Conservation (phyloP, 2,797 vertebrate species). For the Tragelaphus eurycerus region DNA sequence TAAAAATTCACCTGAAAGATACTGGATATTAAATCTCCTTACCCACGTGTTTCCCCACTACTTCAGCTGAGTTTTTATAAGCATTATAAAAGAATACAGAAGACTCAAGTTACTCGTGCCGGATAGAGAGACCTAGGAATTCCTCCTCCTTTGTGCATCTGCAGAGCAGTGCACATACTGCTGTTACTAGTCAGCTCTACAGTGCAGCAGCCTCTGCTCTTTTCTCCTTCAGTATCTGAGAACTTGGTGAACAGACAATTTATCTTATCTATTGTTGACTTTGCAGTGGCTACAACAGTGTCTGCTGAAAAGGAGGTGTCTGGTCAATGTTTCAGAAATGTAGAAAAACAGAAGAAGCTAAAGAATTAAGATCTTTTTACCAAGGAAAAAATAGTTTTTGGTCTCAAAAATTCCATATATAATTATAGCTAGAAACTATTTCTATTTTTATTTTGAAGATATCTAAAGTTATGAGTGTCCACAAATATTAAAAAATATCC, state of each 20-base stretch:
- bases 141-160: not conserved
- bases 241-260: not conserved
- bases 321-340: not conserved
- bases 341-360: not conserved
- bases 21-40: not conserved
- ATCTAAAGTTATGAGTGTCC: not conserved
- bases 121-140: not conserved
- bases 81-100: not conserved
- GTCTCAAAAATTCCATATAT: not conserved
- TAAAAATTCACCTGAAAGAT: not conserved
- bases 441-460: constrained; percentile 36
- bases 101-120: not conserved
- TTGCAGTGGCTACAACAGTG: not conserved
- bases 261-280: not conserved
- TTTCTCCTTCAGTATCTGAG: not conserved
- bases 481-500: not conserved
- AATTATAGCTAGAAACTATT: not conserved
- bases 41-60: not conserved
- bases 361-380: not conserved
- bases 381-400: not conserved
- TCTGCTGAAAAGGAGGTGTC: not conserved
- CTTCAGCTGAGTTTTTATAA: not conserved
- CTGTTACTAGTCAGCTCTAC: not conserved
- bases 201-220: not conserved
- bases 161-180: not conserved